Evolutionary conservation across 2,797 vertebrate species (phyloP).

Genomic region (Saxicola maurus): DNA sequence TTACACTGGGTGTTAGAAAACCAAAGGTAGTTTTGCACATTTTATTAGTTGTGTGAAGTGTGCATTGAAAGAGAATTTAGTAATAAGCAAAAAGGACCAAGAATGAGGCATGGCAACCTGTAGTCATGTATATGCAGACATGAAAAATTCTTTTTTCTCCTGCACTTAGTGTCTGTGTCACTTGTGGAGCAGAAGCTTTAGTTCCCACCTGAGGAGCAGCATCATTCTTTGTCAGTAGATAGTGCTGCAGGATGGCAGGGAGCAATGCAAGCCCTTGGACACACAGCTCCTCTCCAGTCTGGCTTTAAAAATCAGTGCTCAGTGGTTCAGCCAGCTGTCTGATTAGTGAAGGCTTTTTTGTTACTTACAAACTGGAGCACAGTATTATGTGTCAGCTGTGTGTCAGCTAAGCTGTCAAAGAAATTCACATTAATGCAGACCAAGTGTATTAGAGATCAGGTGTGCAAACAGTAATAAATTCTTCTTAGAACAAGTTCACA

Average conservation of each 20-base stretch:
- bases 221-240: background rate
- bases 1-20: background rate
- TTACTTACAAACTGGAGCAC: constrained; percentile 35
- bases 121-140: background rate
- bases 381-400: background rate
- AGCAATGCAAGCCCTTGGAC: background rate
- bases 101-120: background rate
- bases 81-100: background rate
- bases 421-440: constrained; percentile 23
- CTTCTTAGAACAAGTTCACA: background rate
- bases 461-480: constrained; percentile 24
- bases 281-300: background rate
- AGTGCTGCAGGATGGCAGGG: background rate
- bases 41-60: background rate
- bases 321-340: background rate
- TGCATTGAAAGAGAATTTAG: background rate
- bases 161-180: background rate
- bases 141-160: background rate
- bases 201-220: background rate
- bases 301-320: constrained; percentile 12
- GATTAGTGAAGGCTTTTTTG: constrained; percentile 1
- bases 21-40: background rate
- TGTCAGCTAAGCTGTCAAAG: constrained; percentile 5
- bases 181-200: constrained; percentile 2
- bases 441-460: constrained; percentile 22